These are phyloP conservation scores for Conus ventricosus DNA, from an alignment of 1,140 invertebrate species.

Conservation along the genomic window DNA sequence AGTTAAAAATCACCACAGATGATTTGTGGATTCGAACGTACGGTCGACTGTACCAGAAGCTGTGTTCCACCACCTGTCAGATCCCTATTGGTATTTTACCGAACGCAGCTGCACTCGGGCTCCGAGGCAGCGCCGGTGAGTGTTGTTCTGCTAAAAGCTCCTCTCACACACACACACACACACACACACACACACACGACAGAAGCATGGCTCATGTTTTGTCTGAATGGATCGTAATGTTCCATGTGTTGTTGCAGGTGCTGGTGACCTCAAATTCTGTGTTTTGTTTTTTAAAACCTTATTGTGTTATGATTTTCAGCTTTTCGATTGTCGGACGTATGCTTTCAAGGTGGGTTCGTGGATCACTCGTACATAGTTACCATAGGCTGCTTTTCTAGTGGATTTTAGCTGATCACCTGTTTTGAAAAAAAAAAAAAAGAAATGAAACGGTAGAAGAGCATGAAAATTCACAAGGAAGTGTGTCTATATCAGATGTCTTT, in stretches of 20 bases:
- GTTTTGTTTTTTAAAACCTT: background rate
- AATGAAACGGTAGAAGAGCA: background rate
- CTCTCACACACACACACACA: background rate
- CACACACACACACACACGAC: background rate
- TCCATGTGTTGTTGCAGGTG: background rate
- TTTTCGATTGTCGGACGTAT: background rate
- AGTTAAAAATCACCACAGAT: conserved; percentile 86
- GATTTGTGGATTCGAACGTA: conserved; percentile 99
- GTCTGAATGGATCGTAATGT: background rate
- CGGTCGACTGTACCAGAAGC: conserved; percentile 96
- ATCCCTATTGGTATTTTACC: conserved; percentile 98
- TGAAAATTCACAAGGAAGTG: too few relatives aligned
- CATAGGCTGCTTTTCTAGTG: background rate
- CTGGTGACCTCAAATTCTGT: background rate
- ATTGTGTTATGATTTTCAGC: background rate
- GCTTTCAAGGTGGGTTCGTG: background rate
- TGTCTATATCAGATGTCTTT: too few relatives aligned
- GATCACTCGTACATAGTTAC: too few relatives aligned
- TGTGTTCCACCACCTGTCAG: conserved; percentile 98
- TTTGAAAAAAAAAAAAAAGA: background rate
- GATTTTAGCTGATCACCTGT: background rate
- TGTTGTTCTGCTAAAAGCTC: conserved; percentile 8
- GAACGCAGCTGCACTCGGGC: conserved; percentile 85
- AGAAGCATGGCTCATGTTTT: background rate
- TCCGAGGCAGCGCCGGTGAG: conserved; percentile 57